Percentiles rank a stretch among this genome's conserved stretches.
Evolutionary conservation across 2,113 vertebrate genomes (phyloP).

Genomic region (Leucosticte australis): DNA sequence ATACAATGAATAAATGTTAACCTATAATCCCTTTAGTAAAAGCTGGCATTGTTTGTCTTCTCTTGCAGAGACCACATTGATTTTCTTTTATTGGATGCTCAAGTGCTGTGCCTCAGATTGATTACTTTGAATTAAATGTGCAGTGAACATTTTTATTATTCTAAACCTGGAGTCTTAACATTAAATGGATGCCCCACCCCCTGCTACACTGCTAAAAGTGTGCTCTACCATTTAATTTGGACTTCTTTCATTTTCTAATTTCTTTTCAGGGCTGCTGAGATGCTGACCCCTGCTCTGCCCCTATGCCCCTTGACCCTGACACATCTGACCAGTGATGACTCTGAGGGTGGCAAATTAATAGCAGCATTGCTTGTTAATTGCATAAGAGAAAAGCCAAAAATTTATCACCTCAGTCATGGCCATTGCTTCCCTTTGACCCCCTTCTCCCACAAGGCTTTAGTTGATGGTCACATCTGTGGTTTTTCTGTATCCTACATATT

Average conservation of each 20-base stretch:
- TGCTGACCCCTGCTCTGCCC: constrained; percentile 93
- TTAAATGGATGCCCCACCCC: constrained; percentile 60
- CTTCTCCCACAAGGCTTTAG: constrained; percentile 92
- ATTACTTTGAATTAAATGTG: constrained; percentile 93
- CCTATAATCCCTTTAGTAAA: constrained; percentile 91
- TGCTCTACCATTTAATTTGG: constrained; percentile 74
- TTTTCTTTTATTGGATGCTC: constrained; percentile 93
- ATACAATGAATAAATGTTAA: constrained; percentile 95
- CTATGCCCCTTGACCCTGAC: constrained; percentile 93
- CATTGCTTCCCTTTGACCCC: constrained; percentile 98
- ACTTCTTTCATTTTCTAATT: constrained; percentile 75
- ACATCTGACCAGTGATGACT: constrained; percentile 98
- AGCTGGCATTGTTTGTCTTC: constrained; percentile 89
- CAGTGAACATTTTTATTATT: constrained; percentile 86
- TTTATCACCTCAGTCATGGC: constrained; percentile 99
- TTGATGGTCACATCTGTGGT: constrained; percentile 96
- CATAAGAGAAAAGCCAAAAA: constrained; percentile 95
- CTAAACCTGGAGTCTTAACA: constrained; percentile 74
- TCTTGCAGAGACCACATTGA: constrained; percentile 85
- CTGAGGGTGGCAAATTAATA: constrained; percentile 98
- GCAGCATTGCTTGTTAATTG: constrained; percentile 97
- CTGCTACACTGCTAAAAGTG: constrained; percentile 28
- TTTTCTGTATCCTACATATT: constrained; percentile 91
- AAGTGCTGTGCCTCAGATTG: constrained; percentile 87
- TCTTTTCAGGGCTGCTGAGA: constrained; percentile 80